phyloP scores from a whole-genome alignment of 2,797 vertebrate genomes.

The Xenentodon cancila region DNA sequence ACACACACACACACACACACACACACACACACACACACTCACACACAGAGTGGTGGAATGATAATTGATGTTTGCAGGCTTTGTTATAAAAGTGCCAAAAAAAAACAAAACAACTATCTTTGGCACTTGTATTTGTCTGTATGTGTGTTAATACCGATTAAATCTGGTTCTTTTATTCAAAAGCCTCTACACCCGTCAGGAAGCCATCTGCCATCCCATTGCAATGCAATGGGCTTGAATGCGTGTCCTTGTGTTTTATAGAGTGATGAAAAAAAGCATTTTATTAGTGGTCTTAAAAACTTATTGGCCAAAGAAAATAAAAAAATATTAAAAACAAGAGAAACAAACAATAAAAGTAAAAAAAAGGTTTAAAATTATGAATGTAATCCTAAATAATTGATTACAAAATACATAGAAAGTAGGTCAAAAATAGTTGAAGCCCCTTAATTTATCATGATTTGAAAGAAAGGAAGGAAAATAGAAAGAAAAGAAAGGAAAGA shows the following conservation, averaged over 20 bases:
- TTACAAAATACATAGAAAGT: constrained; percentile 46
- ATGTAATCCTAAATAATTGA: constrained; percentile 26
- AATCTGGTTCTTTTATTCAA: constrained; percentile 65
- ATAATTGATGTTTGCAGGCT: no score
- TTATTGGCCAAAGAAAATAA: constrained; percentile 26
- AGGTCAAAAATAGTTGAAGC: constrained; percentile 35
- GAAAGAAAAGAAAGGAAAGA: constrained; percentile 29
- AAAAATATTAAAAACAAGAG: constrained; percentile 23
- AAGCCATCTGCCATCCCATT: constrained; percentile 77
- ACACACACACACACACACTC: no score
- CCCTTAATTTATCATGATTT: constrained; percentile 41
- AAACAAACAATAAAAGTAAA: background rate
- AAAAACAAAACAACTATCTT: background rate
- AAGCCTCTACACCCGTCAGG: constrained; percentile 32
- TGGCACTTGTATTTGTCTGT: constrained; percentile 30
- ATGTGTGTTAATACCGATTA: constrained; percentile 62
- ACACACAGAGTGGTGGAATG: no score
- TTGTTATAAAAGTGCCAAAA: constrained; percentile 1
- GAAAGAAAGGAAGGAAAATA: constrained; percentile 24
- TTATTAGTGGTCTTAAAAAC: constrained; percentile 6
- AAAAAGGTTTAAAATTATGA: constrained; percentile 24
- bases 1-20: no score
- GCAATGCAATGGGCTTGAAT: constrained; percentile 46
- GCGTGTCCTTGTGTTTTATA: background rate
- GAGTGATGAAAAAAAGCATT: constrained; percentile 1